Base-by-base conservation (phyloP, 2,113 vertebrate genomes). In the Gorilla gorilla region DNA sequence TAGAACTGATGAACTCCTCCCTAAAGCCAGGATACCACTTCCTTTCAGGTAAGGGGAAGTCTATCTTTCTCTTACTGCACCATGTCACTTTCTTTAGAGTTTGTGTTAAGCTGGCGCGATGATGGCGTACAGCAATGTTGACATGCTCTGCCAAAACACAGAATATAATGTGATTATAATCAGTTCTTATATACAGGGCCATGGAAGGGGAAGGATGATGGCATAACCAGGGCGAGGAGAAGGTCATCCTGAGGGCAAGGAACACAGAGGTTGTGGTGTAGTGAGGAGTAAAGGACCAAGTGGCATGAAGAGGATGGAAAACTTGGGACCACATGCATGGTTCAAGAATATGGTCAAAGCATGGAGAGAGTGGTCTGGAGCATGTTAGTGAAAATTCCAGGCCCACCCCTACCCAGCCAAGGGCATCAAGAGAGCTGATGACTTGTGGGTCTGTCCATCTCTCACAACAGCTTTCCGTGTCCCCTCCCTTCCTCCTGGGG, bases 391-490 rank as follows among this genome's bases (percentile, higher is more conserved):
- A 48, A 79, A 57, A 27, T 6, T 18, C 4, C 16, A 90, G 70
- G 27, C 52, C 8, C 6, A 1, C 45, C 23, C 40, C 9, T 3
- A 0, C 55, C 78, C 64, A 16, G 27, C 32, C 17, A 7, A 18
- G n/a, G 73, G 6, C 27, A 0, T 50, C 13, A 12, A 82, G 75
- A 30, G 30, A 14, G 11, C 12, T 86, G 57, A 30, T 3, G 7
- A 11, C 3, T 2, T 48, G 7, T 2, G 3, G 76, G 66, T 32
- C 38, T 6, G 0, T 22, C 5, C 1, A 0, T 45, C 35, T 8
- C 3, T 17, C 2, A 0, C 13, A 22, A 38, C n/a, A 27, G 25
- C 64, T 82, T 23, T n/a, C 79, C 16, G 11, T 3, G 0, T 27
- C 23, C 1, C 17, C 64, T 72, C 38, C 48, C 57, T 38, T 25